Conservation (phyloP, 2,888 invertebrate species). For the Deroplatys truncata region DNA sequence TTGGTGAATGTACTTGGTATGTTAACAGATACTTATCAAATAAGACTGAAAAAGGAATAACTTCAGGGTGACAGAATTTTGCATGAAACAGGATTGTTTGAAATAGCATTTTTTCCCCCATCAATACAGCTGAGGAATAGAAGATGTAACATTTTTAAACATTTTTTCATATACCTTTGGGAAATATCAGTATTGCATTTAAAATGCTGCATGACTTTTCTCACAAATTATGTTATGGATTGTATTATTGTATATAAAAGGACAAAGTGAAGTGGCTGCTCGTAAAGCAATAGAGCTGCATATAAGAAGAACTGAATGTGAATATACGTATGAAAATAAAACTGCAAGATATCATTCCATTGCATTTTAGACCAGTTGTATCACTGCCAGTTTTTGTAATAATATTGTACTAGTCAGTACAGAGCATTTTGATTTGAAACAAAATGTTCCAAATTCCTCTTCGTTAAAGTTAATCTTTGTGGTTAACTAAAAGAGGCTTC, state of each 20-base stretch:
- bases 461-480: background rate
- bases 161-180: background rate
- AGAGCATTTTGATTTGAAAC: slow-evolving; percentile 3
- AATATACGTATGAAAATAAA: slow-evolving; percentile 15
- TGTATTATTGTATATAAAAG: slow-evolving; percentile 3
- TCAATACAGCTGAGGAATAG: background rate
- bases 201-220: slow-evolving; percentile 1
- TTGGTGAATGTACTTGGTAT: background rate
- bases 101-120: background rate
- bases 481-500: background rate
- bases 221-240: background rate
- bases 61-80: background rate
- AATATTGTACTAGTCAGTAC: slow-evolving; percentile 27
- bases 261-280: background rate
- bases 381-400: slow-evolving; percentile 28
- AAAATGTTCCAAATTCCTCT: background rate
- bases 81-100: background rate
- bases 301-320: background rate
- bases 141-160: background rate
- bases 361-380: slow-evolving; percentile 23
- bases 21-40: background rate
- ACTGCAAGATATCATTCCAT: slow-evolving; percentile 25
- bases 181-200: slow-evolving; percentile 3
- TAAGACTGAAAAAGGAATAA: slow-evolving; percentile 19
- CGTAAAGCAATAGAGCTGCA: background rate